A percentile compares a stretch with the other conserved stretches of the same genome.
Evolutionary conservation across 2,113 vertebrate genomes (phyloP).

Genomic region (Brachirus orientalis): DNA sequence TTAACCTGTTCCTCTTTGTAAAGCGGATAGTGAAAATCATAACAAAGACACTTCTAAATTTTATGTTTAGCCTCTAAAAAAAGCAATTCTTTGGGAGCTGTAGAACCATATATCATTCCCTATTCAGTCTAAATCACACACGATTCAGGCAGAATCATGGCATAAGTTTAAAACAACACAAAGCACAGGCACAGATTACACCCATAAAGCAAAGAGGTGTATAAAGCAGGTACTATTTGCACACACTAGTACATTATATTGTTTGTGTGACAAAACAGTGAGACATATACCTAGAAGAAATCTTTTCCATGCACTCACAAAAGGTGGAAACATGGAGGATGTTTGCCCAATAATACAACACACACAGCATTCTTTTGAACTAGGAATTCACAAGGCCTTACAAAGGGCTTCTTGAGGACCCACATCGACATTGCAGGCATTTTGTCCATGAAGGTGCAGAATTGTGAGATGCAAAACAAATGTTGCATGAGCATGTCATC

Average conservation of each 20-base stretch:
- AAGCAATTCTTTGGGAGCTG: conserved; percentile 5
- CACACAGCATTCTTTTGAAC: conserved; percentile 13
- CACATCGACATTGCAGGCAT: conserved; percentile 69
- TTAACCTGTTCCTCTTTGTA: conserved; percentile 24
- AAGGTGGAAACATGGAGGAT: conserved; percentile 48
- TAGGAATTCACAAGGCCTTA: conserved; percentile 41
- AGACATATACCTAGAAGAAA: conserved; percentile 50
- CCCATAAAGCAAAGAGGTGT: conserved; percentile 29
- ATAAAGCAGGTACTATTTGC: conserved; percentile 48
- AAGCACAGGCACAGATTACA: conserved; percentile 13
- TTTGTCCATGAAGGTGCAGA: conserved; percentile 75
- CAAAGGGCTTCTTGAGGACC: conserved; percentile 44
- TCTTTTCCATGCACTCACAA: conserved; percentile 23
- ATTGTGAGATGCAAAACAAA: conserved; percentile 74
- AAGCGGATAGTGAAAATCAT: conserved; percentile 28
- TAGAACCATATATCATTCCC: conserved; percentile 5
- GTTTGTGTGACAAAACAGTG: conserved; percentile 47
- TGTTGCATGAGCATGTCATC: conserved; percentile 78
- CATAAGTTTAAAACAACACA: conserved; percentile 17
- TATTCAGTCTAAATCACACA: conserved; percentile 19
- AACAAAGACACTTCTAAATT: conserved; percentile 17
- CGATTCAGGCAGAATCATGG: conserved; percentile 17
- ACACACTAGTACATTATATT: conserved; percentile 39
- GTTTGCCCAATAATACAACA: conserved; percentile 46
- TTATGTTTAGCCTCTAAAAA: conserved; percentile 6